Percentiles rank a stretch among this genome's conserved stretches.
phyloP scores from a whole-genome alignment of 2,797 vertebrate genomes.

The Protosalanx chinensis region DNA sequence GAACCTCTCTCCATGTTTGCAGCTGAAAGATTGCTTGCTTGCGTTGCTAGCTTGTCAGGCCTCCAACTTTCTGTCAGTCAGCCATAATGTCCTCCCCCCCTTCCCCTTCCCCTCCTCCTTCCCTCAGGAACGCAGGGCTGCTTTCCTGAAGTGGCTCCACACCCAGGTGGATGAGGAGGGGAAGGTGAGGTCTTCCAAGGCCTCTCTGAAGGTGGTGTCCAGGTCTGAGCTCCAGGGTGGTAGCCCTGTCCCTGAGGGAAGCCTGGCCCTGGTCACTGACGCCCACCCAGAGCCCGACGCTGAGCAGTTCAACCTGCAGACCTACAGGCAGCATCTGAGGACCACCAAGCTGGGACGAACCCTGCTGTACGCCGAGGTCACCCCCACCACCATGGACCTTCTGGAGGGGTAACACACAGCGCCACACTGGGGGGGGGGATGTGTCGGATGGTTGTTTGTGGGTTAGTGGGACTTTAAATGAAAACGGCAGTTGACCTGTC shows the following conservation, averaged over 20 bases:
- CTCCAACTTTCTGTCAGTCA: not conserved
- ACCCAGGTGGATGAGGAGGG: slow-evolving; percentile 63
- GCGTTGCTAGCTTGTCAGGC: not conserved
- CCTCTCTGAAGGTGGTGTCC: slow-evolving; percentile 68
- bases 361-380: slow-evolving; percentile 82
- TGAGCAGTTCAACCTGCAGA: slow-evolving; percentile 76
- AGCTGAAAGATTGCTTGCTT: not conserved
- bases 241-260: slow-evolving; percentile 51
- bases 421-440: not conserved
- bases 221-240: slow-evolving; percentile 47
- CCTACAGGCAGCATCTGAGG: slow-evolving; percentile 77
- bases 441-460: no score
- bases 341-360: slow-evolving; percentile 77
- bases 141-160: slow-evolving; percentile 75
- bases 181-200: slow-evolving; percentile 62
- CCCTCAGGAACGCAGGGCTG: slow-evolving; percentile 54
- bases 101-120: slow-evolving; percentile 11
- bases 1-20: not conserved
- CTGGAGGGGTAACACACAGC: slow-evolving; percentile 82
- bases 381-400: slow-evolving; percentile 84
- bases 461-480: no score
- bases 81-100: slow-evolving; percentile 9
- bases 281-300: slow-evolving; percentile 58
- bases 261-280: slow-evolving; percentile 75
- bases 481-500: no score